Evolutionary conservation across 2,113 vertebrate species (phyloP).

Genomic region (Hyperopisus bebe): DNA sequence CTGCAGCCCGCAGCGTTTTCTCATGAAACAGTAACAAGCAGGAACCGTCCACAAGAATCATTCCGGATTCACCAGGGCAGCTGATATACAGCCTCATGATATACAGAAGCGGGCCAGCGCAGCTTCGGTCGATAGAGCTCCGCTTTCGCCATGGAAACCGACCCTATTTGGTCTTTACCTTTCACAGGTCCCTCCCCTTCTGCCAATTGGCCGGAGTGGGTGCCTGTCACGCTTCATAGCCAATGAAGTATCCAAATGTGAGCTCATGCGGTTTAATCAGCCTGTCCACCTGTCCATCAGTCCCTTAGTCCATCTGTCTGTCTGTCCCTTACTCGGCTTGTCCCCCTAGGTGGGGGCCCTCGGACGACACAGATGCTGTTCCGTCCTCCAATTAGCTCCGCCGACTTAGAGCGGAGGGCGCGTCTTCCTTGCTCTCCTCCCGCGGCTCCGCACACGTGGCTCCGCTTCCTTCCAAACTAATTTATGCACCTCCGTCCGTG

Average conservation of each 20-base stretch:
- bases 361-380: not conserved
- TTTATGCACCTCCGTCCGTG: not conserved
- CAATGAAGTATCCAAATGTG: not conserved
- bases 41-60: not conserved
- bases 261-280: not conserved
- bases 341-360: not conserved
- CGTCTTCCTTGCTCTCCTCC: not conserved
- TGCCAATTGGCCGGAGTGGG: not conserved
- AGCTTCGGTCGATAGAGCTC: not conserved
- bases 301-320: too few species aligned
- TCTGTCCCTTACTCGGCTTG: not conserved
- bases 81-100: not conserved
- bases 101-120: too few species aligned
- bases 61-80: not conserved
- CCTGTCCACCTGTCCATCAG: too few species aligned
- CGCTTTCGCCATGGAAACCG: slow-evolving; percentile 38
- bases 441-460: not conserved
- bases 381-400: not conserved
- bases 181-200: not conserved
- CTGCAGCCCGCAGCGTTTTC: not conserved
- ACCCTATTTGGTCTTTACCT: not conserved
- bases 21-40: not conserved
- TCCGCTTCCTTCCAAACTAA: not conserved
- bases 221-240: not conserved
- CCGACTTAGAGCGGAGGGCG: not conserved